Conservation (phyloP, 2,113 vertebrate genomes). For the Syngnathus typhle region DNA sequence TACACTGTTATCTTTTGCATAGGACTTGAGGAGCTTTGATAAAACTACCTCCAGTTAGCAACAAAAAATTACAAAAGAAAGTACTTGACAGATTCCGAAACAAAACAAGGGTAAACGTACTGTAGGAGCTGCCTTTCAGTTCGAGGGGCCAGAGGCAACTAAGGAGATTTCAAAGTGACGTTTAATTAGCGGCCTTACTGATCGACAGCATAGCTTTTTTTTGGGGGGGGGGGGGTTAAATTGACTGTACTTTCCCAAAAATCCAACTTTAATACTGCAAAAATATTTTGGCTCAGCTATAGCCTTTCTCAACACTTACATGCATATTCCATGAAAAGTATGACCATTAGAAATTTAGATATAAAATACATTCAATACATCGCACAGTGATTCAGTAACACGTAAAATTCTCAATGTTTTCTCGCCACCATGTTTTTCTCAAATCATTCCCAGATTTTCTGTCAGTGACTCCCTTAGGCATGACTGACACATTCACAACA, state of each 20-base stretch:
- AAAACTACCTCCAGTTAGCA: neutral
- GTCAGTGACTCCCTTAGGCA: constrained; percentile 19
- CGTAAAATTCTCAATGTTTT: neutral
- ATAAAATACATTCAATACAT: neutral
- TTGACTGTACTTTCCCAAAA: neutral
- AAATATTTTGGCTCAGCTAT: neutral
- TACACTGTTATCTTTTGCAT: neutral
- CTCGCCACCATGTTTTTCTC: constrained; percentile 9
- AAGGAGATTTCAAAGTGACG: neutral
- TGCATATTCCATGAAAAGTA: neutral
- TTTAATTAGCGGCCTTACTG: neutral
- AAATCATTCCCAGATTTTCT: constrained; percentile 11
- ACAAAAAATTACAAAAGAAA: neutral
- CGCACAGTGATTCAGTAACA: neutral
- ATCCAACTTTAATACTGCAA: neutral
- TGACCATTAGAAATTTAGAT: neutral
- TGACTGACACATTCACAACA: constrained; percentile 41
- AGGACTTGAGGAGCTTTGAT: neutral
- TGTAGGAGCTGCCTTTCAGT: neutral
- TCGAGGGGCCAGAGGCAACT: neutral
- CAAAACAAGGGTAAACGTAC: neutral
- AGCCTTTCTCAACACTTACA: neutral
- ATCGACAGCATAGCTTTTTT: neutral
- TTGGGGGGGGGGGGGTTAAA: too few relatives aligned
- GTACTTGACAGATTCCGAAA: neutral